Percentiles rank a stretch among this genome's conserved stretches.
phyloP scores from a whole-genome alignment of 1,140 invertebrate genomes.

The Trichogramma pretiosum region DNA sequence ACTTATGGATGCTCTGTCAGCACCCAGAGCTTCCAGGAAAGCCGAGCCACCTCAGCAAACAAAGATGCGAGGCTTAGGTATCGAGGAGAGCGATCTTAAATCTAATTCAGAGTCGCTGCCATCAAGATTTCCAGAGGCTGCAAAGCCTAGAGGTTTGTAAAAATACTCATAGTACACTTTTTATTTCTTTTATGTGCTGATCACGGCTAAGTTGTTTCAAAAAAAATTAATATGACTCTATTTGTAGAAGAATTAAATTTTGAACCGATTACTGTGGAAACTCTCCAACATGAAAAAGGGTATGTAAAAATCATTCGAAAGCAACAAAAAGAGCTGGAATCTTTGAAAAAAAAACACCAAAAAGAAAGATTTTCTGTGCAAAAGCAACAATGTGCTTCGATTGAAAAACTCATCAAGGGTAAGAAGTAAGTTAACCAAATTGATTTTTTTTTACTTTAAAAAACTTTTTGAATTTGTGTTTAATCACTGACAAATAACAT shows the following conservation, averaged over 20 bases:
- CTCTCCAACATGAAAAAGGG: conserved; percentile 82
- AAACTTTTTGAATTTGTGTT: background rate
- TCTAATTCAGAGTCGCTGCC: conserved; percentile 30
- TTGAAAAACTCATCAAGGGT: conserved; percentile 90
- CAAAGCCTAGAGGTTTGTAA: conserved; percentile 30
- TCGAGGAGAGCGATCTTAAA: conserved; percentile 39
- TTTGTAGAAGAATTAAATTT: conserved; percentile 64
- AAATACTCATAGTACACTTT: background rate
- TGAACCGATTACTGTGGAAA: conserved; percentile 86
- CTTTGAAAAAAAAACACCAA: conserved; percentile 82
- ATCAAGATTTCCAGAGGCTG: conserved; percentile 33
- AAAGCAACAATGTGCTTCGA: conserved; percentile 87
- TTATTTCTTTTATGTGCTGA: conserved; percentile 2
- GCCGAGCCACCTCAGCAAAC: conserved; percentile 35
- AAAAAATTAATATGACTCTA: conserved; percentile 14
- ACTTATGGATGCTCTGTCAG: conserved; percentile 95
- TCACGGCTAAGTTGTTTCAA: background rate
- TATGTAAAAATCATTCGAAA: conserved; percentile 93
- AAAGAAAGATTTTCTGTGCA: conserved; percentile 89
- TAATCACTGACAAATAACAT: background rate
- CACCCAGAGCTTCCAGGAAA: conserved; percentile 76
- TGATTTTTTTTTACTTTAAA: background rate
- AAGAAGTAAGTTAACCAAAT: conserved; percentile 60
- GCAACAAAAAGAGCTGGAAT: conserved; percentile 91
- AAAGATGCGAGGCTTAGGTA: conserved; percentile 39